A percentile compares a stretch with the other conserved stretches of the same genome.
Evolutionary conservation across 2,113 vertebrate genomes (phyloP).

Genomic region (Probosciger aterrimus): DNA sequence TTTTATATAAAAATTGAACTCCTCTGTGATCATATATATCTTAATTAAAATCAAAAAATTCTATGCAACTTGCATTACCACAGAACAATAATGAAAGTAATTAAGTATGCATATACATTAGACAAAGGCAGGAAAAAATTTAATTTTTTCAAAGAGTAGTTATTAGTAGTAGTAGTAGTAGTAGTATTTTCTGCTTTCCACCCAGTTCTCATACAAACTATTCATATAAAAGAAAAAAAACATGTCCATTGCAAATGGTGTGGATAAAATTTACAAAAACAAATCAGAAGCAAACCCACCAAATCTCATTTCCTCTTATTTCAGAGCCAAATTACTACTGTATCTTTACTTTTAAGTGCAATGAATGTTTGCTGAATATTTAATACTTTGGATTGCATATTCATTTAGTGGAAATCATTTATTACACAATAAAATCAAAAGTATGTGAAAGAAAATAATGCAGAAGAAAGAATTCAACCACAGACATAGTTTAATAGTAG

Average conservation of each 20-base stretch:
- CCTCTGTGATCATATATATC: constrained; percentile 37
- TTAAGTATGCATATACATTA: neutral
- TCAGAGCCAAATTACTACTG: constrained; percentile 42
- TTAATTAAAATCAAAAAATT: constrained; percentile 47
- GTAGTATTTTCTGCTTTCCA: constrained; percentile 16
- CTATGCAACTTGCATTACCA: neutral
- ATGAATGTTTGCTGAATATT: constrained; percentile 31
- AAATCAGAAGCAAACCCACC: constrained; percentile 29
- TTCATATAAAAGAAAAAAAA: constrained; percentile 42
- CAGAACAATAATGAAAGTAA: constrained; percentile 45
- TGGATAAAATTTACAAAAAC: constrained; percentile 31
- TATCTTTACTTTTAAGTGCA: neutral
- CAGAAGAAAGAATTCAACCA: neutral
- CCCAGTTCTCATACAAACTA: constrained; percentile 23
- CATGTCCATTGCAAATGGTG: constrained; percentile 47
- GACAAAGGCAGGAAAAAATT: constrained; percentile 16
- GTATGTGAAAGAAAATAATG: neutral
- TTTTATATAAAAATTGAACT: constrained; percentile 31
- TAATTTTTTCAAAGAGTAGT: constrained; percentile 34
- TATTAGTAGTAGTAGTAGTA: neutral
- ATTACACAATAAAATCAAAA: constrained; percentile 23
- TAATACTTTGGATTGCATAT: neutral
- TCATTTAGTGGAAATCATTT: constrained; percentile 13
- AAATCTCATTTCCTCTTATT: constrained; percentile 32
- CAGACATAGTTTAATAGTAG: neutral